Evolutionary conservation across 2,113 vertebrate species (phyloP), one percentile per base, ranked within the genome.

Genomic region (Hystrix brachyura): DNA sequence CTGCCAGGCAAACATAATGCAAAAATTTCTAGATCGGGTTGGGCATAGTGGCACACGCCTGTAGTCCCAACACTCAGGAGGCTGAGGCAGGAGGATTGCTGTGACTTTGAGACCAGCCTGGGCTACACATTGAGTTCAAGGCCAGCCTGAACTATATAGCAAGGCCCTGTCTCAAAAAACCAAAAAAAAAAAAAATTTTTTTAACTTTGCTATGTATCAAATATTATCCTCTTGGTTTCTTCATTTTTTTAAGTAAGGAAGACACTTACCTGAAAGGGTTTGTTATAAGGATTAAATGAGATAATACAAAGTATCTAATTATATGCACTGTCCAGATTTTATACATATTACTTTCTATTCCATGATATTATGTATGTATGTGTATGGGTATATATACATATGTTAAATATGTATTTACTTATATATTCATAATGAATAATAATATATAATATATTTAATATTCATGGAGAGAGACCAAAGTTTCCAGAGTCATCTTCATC

Each of bases 161-260:
- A 15, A 76, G 46, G 29, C 72, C 43, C 48, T 51, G 12, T 48
- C 43, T 76, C 43, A 48, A 46, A 46, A 74, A 46, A 46, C 21
- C 5, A 48, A 14, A 15, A 1, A 27, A 82, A 81, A n/a, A 38
- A 53, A 19, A 78, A 43, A 51, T 12, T 17, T 2, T 19, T 65
- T 48, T 51, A 92, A 64, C 27, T 34, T 46, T 86, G 7, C 21
- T 72, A 48, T 59, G 34, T n/a, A 55, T 74, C 62, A 83, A 55
- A 23, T 27, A 43, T 57, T 34, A 71, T 46, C 27, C 38, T 32
- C 9, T 92, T 43, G 4, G 7, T 78, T 96, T 94, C 82, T 79
- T 95, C 78, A 51, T 53, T 48, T 93, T 94, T 80, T 80, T 76
- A 78, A 95, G 74, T 51, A 74, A 90, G 38, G 25, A 90, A 82